phyloP scores from a whole-genome alignment of 2,113 vertebrate genomes.

The Tachysurus fulvidraco region DNA sequence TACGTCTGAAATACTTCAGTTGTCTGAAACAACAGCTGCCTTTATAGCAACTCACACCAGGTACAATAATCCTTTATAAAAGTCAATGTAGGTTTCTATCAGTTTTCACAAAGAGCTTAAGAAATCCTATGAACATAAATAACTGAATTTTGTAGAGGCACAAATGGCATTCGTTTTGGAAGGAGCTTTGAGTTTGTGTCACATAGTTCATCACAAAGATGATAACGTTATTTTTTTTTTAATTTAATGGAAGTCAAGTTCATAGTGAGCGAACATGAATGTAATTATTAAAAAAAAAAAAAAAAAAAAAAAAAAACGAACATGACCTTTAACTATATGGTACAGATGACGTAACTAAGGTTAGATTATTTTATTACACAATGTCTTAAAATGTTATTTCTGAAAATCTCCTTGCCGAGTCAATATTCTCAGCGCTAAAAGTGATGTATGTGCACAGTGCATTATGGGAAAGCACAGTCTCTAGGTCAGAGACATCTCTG shows the following conservation, averaged over 20 bases:
- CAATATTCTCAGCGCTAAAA: background rate
- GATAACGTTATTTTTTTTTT: background rate
- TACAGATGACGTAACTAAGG: background rate
- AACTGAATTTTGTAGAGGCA: slow-evolving; percentile 17
- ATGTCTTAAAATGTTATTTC: background rate
- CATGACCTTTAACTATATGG: background rate
- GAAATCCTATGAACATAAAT: background rate
- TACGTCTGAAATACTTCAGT: background rate
- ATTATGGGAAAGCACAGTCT: background rate
- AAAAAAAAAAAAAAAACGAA: background rate
- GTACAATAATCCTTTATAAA: background rate
- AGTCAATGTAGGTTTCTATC: background rate
- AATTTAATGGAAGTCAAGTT: background rate
- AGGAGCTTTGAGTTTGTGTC: background rate
- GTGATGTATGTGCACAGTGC: background rate
- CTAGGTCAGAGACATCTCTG: background rate
- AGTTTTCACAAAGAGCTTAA: background rate
- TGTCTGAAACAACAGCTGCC: background rate
- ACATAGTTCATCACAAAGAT: background rate
- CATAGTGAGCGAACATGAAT: background rate
- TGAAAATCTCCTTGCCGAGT: background rate
- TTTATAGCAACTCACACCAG: too few species aligned
- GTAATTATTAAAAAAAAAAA: background rate
- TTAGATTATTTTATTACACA: background rate
- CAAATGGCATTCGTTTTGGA: background rate